These are phyloP conservation scores for Zeuzera pyrina DNA, from an alignment of 2,888 invertebrate species.

Conservation along the genomic window DNA sequence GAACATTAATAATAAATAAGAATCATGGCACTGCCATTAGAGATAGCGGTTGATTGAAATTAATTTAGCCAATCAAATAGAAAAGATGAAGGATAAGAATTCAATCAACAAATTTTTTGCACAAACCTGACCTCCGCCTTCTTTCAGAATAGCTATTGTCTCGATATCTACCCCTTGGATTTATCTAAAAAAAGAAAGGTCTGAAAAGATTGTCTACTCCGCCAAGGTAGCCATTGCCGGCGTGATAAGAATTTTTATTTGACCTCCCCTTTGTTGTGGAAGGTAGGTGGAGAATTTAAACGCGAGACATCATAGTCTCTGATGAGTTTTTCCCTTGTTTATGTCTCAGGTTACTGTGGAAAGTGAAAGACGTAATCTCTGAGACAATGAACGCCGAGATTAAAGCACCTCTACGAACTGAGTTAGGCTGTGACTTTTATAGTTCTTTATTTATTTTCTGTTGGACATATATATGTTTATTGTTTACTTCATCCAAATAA, in stretches of 20 bases:
- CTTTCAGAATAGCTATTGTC: conserved; percentile 4
- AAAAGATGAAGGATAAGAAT: conserved; percentile 16
- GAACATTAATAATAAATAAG: too few relatives aligned
- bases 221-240: conserved; percentile 17
- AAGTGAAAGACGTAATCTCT: conserved; percentile 38
- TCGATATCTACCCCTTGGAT: conserved; percentile 6
- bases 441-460: too few relatives aligned
- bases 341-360: conserved; percentile 22
- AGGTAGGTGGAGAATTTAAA: conserved; percentile 32
- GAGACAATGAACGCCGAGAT: conserved; percentile 24
- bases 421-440: too few relatives aligned
- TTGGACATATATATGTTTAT: too few relatives aligned
- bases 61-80: conserved; percentile 19
- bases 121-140: too few relatives aligned
- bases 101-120: conserved; percentile 22
- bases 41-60: too few relatives aligned
- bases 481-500: too few relatives aligned
- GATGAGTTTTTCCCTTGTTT: conserved; percentile 31
- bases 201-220: conserved; percentile 18
- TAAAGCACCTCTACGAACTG: too few relatives aligned
- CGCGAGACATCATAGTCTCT: conserved; percentile 28
- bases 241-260: conserved; percentile 41
- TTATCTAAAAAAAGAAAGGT: conserved; percentile 5
- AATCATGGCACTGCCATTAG: too few relatives aligned
- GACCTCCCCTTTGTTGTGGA: conserved; percentile 24